phyloP scores from a whole-genome alignment of 2,888 invertebrate species.

The Agriopis aurantiaria region DNA sequence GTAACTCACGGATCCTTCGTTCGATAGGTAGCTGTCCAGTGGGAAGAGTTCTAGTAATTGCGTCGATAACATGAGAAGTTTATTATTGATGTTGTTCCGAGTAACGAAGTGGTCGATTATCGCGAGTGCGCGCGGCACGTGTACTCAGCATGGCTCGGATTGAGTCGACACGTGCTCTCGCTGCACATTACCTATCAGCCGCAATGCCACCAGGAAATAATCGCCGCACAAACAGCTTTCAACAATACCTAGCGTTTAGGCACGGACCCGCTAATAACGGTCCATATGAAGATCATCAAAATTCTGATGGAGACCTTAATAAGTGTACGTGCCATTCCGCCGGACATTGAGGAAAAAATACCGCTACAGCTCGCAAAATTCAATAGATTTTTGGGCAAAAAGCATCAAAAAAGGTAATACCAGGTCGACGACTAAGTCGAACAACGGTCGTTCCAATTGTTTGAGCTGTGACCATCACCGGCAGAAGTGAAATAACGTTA shows the following conservation, averaged over 20 bases:
- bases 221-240: conserved; percentile 25
- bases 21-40: not conserved
- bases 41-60: conserved; percentile 44
- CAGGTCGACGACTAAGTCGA: conserved; percentile 73
- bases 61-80: conserved; percentile 56
- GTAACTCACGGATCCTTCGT: not conserved
- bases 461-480: conserved; percentile 58
- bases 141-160: conserved; percentile 45
- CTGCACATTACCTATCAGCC: conserved; percentile 46
- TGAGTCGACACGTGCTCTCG: conserved; percentile 54
- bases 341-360: conserved; percentile 66
- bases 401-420: conserved; percentile 78
- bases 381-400: conserved; percentile 82
- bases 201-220: conserved; percentile 35
- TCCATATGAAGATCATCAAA: conserved; percentile 59
- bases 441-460: conserved; percentile 80
- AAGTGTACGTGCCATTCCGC: conserved; percentile 69
- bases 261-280: conserved; percentile 63
- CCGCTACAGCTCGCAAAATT: conserved; percentile 77
- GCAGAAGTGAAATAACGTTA: conserved; percentile 49
- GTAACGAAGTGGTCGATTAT: conserved; percentile 62
- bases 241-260: conserved; percentile 35
- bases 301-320: conserved; percentile 73
- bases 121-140: conserved; percentile 55
- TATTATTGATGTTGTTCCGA: conserved; percentile 60